Conservation (phyloP, 2,888 invertebrate genomes). For the Spodoptera exigua region DNA sequence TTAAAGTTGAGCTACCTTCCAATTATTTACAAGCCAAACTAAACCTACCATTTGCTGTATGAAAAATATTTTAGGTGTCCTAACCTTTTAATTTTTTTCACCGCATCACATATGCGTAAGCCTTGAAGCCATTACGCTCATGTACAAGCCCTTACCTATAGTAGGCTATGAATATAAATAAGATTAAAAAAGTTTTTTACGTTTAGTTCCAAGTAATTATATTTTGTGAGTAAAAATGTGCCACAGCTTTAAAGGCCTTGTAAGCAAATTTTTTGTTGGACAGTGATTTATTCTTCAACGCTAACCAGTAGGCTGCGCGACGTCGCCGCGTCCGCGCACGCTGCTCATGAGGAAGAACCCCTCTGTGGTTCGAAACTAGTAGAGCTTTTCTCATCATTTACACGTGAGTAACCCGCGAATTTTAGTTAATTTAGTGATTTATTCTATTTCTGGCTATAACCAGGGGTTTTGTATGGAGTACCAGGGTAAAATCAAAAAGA, state of each 20-base stretch:
- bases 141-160: conserved; percentile 60
- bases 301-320: no score
- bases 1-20: no score
- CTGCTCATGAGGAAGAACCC: no score
- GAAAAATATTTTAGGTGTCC: conserved; percentile 16
- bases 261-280: not conserved
- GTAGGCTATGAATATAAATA: conserved; percentile 72
- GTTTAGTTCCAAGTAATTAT: conserved; percentile 56
- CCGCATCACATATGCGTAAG: conserved; percentile 43
- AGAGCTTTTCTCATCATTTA: no score
- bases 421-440: no score
- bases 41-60: conserved; percentile 10
- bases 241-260: not conserved
- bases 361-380: no score
- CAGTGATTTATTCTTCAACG: no score
- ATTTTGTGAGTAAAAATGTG: conserved; percentile 42
- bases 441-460: no score
- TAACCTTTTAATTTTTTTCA: conserved; percentile 40
- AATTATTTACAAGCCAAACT: conserved; percentile 7
- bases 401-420: no score
- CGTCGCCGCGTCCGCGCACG: no score
- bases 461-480: no score
- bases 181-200: conserved; percentile 74
- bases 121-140: conserved; percentile 65
- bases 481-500: no score